Conservation (phyloP, 2,797 vertebrate species). For the Capromys pilorides region DNA sequence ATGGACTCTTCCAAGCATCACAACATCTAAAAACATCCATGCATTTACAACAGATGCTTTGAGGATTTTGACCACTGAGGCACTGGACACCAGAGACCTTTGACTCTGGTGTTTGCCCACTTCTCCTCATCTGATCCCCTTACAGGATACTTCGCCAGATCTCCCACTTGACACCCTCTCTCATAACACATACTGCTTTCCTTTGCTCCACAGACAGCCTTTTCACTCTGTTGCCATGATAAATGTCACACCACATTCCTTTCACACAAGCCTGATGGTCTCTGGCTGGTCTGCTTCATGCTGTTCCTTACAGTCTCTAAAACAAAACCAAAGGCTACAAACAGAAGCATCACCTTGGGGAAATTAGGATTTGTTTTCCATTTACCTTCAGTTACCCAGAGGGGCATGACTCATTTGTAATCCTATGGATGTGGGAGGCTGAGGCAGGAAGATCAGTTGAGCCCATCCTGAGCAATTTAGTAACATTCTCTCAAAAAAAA, state of each 20-base stretch:
- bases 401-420: neutral
- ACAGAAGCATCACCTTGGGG: neutral
- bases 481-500: neutral
- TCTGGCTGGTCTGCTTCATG: neutral
- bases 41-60: neutral
- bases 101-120: neutral
- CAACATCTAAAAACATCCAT: neutral
- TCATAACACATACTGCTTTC: neutral
- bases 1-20: neutral
- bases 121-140: neutral
- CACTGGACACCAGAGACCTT: neutral
- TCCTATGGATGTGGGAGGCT: neutral
- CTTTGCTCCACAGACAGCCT: neutral
- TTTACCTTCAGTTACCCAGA: neutral
- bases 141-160: neutral
- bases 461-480: neutral
- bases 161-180: neutral
- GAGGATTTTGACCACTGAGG: neutral
- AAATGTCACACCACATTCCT: neutral
- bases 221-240: neutral
- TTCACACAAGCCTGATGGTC: neutral
- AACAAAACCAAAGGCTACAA: neutral
- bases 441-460: neutral
- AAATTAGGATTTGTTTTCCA: neutral
- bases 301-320: neutral